phyloP scores from a whole-genome alignment of 2,113 vertebrate genomes.

The Xenopus borealis region DNA sequence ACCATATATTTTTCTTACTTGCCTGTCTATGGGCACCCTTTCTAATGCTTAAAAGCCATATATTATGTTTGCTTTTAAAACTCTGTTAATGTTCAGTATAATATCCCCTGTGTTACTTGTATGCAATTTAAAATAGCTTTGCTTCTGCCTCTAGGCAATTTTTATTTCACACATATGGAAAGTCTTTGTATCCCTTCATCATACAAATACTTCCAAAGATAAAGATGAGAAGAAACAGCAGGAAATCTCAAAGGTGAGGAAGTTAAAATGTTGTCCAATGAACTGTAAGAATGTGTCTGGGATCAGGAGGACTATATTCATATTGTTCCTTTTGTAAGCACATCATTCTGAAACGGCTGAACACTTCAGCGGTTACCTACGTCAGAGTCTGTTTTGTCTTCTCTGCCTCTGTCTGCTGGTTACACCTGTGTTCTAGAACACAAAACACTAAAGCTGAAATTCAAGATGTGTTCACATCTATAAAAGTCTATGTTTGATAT shows the following conservation, averaged over 20 bases:
- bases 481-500: no score
- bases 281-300: neutral
- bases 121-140: neutral
- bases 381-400: neutral
- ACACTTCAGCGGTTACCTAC: neutral
- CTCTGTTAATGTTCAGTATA: neutral
- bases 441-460: neutral
- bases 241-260: slow-evolving; percentile 56
- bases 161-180: slow-evolving; percentile 69
- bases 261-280: neutral
- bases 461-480: no score
- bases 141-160: slow-evolving; percentile 54
- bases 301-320: no score
- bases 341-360: no score
- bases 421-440: no score
- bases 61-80: no score
- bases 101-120: neutral
- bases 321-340: no score
- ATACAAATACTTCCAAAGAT: slow-evolving; percentile 36
- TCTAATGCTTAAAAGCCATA: no score
- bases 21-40: no score
- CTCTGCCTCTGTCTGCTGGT: neutral
- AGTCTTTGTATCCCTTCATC: slow-evolving; percentile 59
- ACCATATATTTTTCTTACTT: no score
- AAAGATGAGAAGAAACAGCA: neutral